Conservation (phyloP, 2,888 invertebrate species). For the Erannis defoliaria region DNA sequence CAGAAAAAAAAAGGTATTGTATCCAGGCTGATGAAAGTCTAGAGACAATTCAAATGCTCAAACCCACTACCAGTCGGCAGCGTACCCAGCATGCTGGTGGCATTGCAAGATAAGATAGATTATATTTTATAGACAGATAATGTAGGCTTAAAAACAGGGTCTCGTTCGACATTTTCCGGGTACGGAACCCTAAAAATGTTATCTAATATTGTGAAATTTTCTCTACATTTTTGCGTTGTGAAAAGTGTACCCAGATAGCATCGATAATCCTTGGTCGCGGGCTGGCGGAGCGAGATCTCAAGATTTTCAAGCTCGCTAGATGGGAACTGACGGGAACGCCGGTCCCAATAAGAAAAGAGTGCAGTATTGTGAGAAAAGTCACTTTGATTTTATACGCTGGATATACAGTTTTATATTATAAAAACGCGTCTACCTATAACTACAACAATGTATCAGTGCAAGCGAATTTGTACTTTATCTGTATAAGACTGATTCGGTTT, state of each 20-base stretch:
- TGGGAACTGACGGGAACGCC: conserved; percentile 15
- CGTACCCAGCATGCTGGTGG: no score
- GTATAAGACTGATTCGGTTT: no score
- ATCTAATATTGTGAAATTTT: conserved; percentile 35
- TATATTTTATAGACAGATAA: no score
- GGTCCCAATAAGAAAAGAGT: conserved; percentile 3
- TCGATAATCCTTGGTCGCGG: conserved; percentile 30
- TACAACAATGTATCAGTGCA: no score
- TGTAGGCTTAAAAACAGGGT: not conserved
- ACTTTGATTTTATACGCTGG: conserved; percentile 1
- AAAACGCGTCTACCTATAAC: no score
- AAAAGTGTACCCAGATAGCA: conserved; percentile 39
- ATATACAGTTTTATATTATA: no score
- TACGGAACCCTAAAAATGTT: conserved; percentile 3
- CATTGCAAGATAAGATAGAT: no score
- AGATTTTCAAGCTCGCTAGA: conserved; percentile 11
- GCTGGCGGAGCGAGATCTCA: conserved; percentile 35
- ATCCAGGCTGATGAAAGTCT: no score
- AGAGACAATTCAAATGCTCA: no score
- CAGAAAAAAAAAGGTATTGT: no score
- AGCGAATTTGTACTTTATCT: no score
- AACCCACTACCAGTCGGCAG: no score
- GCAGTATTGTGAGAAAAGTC: conserved; percentile 1
- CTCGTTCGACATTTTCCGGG: not conserved
- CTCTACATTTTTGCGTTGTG: conserved; percentile 38